Percentiles rank a stretch among this genome's conserved stretches.
Evolutionary conservation across 2,888 invertebrate species (phyloP).

Genomic region (Drosophila ustulata): DNA sequence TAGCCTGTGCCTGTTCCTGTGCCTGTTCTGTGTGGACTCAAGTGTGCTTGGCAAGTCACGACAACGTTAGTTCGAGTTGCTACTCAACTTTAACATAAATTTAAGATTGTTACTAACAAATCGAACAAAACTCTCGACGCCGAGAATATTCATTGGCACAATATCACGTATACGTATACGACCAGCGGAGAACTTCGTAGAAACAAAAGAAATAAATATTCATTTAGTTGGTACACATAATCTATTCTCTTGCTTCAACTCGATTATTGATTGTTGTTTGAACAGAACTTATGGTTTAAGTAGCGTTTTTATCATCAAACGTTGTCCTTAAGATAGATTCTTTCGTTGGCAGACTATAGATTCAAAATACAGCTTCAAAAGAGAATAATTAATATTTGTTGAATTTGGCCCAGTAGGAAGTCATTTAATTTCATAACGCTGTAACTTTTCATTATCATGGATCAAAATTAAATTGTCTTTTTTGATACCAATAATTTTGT

Average conservation of each 20-base stretch:
- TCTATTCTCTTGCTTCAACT: neutral
- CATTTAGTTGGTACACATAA: neutral
- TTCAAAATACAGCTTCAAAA: too few species aligned
- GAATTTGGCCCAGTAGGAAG: too few species aligned
- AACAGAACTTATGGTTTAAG: neutral
- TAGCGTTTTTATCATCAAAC: neutral
- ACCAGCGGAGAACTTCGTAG: neutral
- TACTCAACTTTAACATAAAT: slow-evolving; percentile 32
- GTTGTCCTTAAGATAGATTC: neutral
- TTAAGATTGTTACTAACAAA: slow-evolving; percentile 17
- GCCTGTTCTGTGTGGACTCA: neutral
- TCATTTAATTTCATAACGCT: too few species aligned
- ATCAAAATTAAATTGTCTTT: too few species aligned
- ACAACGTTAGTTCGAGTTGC: slow-evolving; percentile 19
- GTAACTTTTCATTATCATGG: too few species aligned
- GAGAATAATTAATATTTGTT: too few species aligned
- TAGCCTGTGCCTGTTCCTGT: too few species aligned
- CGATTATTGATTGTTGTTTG: neutral
- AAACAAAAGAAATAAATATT: neutral
- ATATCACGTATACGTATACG: neutral
- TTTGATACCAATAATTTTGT: too few species aligned
- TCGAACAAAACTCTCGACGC: slow-evolving; percentile 8
- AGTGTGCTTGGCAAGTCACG: slow-evolving; percentile 36
- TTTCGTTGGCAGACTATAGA: neutral
- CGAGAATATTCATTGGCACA: too few species aligned